Evolutionary conservation across 2,797 vertebrate genomes (phyloP).

Genomic region (Leptatherina wallacei): DNA sequence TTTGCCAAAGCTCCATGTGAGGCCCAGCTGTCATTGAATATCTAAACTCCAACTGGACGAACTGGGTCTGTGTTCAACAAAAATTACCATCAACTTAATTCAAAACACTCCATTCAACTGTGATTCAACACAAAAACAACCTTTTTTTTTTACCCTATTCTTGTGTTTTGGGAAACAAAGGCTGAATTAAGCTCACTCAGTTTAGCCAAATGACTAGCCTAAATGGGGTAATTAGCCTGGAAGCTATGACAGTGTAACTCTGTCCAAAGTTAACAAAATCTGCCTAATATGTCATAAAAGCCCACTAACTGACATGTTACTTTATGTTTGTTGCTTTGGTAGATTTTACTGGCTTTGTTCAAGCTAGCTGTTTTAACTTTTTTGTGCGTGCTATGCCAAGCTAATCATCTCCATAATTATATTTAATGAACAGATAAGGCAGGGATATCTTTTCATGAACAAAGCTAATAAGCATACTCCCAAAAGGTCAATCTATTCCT

Average conservation of each 20-base stretch:
- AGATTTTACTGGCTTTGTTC: not conserved
- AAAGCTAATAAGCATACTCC: slow-evolving; percentile 1
- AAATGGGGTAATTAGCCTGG: not conserved
- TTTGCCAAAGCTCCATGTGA: slow-evolving; percentile 44
- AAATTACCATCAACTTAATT: slow-evolving; percentile 10
- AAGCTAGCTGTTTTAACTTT: not conserved
- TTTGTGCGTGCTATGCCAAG: not conserved
- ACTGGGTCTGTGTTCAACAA: slow-evolving; percentile 37
- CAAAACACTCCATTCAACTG: not conserved
- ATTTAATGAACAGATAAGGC: not conserved
- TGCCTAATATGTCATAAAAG: not conserved
- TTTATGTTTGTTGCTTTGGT: not conserved
- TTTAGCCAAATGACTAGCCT: not conserved
- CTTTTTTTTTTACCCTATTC: too few species aligned
- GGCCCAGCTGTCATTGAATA: slow-evolving; percentile 61
- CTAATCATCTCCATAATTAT: not conserved
- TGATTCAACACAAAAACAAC: not conserved
- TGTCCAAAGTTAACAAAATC: not conserved
- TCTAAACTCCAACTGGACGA: slow-evolving; percentile 32
- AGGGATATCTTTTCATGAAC: slow-evolving; percentile 3
- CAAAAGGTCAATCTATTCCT: slow-evolving; percentile 13
- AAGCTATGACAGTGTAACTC: not conserved
- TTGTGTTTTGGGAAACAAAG: not conserved
- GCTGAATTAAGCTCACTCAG: too few species aligned
- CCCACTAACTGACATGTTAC: not conserved